Conservation (phyloP, 2,797 vertebrate species). For the Clamator glandarius region DNA sequence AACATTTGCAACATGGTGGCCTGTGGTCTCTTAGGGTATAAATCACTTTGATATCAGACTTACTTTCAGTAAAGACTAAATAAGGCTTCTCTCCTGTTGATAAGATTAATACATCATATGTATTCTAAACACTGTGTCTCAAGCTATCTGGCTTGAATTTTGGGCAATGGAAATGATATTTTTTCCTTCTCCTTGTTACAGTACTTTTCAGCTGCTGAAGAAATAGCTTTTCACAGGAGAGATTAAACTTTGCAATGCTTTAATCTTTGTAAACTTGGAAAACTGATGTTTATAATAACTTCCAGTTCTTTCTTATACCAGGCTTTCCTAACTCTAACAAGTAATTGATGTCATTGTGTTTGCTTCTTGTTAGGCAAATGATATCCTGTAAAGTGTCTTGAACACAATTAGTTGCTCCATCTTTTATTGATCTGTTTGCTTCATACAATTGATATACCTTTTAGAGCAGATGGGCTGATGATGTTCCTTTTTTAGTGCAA, state of each 20-base stretch:
- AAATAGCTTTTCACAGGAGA: neutral
- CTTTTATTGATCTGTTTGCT: constrained; percentile 37
- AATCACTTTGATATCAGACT: neutral
- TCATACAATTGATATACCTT: neutral
- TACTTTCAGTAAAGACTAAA: neutral
- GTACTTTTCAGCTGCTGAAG: neutral
- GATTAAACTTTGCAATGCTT: neutral
- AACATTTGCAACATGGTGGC: neutral
- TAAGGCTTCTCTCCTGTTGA: neutral
- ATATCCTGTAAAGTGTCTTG: constrained; percentile 9
- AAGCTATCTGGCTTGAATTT: neutral
- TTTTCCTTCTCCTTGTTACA: neutral
- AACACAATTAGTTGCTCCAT: constrained; percentile 44
- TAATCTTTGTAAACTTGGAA: neutral
- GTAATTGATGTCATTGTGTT: constrained; percentile 14
- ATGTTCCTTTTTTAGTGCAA: neutral
- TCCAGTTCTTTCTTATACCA: constrained; percentile 15
- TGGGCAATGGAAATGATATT: neutral
- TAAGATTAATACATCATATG: neutral
- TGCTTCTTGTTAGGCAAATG: constrained; percentile 53
- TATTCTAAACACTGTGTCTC: neutral
- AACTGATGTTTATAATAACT: constrained; percentile 14
- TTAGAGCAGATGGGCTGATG: constrained; percentile 46
- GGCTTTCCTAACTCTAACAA: constrained; percentile 6
- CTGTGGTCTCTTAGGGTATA: neutral